Percentiles rank a stretch among this genome's conserved stretches.
phyloP scores from a whole-genome alignment of 1,140 invertebrate species.

The Limonius californicus region DNA sequence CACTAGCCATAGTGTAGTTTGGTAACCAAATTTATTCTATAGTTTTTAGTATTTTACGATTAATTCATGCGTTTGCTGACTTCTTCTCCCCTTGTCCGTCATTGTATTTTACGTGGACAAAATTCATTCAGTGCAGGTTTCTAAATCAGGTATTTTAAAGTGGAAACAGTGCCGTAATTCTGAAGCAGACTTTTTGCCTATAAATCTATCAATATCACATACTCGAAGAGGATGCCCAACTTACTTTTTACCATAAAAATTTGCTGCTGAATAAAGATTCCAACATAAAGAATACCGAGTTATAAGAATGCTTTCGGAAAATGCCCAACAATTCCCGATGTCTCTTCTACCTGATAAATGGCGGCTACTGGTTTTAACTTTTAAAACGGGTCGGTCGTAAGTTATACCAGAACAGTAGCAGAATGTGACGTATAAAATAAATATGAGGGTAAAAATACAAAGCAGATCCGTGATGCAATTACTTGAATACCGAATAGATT shows the following conservation, averaged over 20 bases:
- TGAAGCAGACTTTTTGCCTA: neutral
- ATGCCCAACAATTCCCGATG: slow-evolving; percentile 12
- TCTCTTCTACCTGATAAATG: slow-evolving; percentile 14
- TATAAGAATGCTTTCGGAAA: slow-evolving; percentile 15
- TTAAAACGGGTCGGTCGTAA: slow-evolving; percentile 14
- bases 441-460: neutral
- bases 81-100: too few species aligned
- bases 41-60: too few species aligned
- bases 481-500: too few species aligned
- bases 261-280: slow-evolving; percentile 9
- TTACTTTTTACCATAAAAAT: slow-evolving; percentile 14
- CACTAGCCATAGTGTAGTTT: too few species aligned
- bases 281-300: slow-evolving; percentile 14
- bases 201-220: slow-evolving; percentile 6
- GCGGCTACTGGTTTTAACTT: slow-evolving; percentile 12
- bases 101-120: too few species aligned
- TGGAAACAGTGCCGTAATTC: neutral
- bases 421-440: slow-evolving; percentile 7
- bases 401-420: slow-evolving; percentile 10
- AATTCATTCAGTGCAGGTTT: too few species aligned
- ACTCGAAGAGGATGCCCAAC: neutral
- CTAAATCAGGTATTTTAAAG: neutral
- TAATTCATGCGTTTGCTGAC: too few species aligned
- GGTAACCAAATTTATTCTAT: too few species aligned
- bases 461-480: too few species aligned